phyloP scores from a whole-genome alignment of 1,140 invertebrate genomes.

The Pogonomyrmex barbatus region DNA sequence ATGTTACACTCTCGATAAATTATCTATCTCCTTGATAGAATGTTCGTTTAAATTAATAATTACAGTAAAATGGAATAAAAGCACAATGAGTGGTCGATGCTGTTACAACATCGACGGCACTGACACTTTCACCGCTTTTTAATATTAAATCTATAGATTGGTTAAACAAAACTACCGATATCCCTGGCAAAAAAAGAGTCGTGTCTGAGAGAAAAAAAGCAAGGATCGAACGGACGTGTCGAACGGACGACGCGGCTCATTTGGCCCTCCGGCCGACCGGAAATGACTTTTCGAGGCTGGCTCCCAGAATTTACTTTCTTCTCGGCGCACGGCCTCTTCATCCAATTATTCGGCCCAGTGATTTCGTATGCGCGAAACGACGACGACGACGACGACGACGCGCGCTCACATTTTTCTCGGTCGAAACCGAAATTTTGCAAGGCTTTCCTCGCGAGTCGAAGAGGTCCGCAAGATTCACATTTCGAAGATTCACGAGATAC shows the following conservation, averaged over 20 bases:
- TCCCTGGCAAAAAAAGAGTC: constrained; percentile 20
- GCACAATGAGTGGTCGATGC: not conserved
- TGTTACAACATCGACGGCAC: not conserved
- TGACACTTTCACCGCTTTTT: constrained; percentile 31
- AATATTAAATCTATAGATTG: not conserved
- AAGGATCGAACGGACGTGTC: not conserved
- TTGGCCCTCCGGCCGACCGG: constrained; percentile 9
- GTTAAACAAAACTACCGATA: not conserved
- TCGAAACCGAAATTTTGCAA: constrained; percentile 14
- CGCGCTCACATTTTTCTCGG: not conserved
- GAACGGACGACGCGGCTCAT: constrained; percentile 39
- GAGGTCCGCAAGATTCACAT: not conserved
- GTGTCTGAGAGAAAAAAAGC: not conserved
- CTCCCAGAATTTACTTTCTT: constrained; percentile 54
- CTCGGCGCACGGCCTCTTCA: constrained; percentile 3
- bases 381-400: not conserved
- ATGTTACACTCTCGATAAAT: not conserved
- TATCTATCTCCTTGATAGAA: not conserved
- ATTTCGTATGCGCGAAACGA: constrained; percentile 22
- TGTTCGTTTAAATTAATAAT: constrained; percentile 5
- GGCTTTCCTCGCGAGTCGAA: not conserved
- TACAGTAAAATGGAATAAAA: constrained; percentile 16
- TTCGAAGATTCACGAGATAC: not conserved
- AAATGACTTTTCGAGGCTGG: constrained; percentile 30
- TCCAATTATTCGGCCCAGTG: constrained; percentile 40